These are phyloP conservation scores for Pandemis cinnamomeana DNA, from an alignment of 2,888 invertebrate genomes.

Conservation along the genomic window DNA sequence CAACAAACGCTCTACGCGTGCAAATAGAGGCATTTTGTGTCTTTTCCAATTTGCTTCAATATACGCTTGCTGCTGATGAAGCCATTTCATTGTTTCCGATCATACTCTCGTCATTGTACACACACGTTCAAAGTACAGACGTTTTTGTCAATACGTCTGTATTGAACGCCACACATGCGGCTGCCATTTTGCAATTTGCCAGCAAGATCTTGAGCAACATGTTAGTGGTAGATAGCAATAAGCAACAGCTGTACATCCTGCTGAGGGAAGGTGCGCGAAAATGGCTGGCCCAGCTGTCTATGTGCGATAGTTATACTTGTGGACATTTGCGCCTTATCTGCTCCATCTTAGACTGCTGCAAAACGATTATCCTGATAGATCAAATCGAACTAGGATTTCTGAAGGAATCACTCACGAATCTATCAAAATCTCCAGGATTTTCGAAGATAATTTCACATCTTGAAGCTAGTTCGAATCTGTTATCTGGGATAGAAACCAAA, in stretches of 20 bases:
- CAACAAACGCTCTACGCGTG: conserved; percentile 81
- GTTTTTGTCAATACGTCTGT: conserved; percentile 74
- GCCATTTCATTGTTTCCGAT: conserved; percentile 81
- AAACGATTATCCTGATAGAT: conserved; percentile 63
- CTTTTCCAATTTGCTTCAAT: conserved; percentile 82
- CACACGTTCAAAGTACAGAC: conserved; percentile 85
- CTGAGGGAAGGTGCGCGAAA: conserved; percentile 75
- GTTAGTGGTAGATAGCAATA: conserved; percentile 57
- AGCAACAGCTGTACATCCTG: conserved; percentile 70
- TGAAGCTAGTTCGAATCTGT: conserved; percentile 69
- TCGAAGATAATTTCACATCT: conserved; percentile 69
- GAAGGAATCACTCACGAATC: conserved; percentile 59
- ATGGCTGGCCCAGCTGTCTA: conserved; percentile 77
- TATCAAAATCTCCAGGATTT: conserved; percentile 78
- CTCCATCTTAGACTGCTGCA: conserved; percentile 71
- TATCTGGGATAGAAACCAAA: conserved; percentile 68
- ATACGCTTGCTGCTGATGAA: conserved; percentile 77
- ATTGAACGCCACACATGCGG: conserved; percentile 84
- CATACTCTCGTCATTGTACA: conserved; percentile 82
- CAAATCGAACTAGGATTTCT: conserved; percentile 62
- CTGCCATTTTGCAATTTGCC: conserved; percentile 81
- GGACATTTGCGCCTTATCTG: conserved; percentile 72
- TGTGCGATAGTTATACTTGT: conserved; percentile 71
- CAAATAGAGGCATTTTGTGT: conserved; percentile 87
- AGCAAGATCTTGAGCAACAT: conserved; percentile 63